phyloP scores from a whole-genome alignment of 2,113 vertebrate species.

The Podarcis muralis region DNA sequence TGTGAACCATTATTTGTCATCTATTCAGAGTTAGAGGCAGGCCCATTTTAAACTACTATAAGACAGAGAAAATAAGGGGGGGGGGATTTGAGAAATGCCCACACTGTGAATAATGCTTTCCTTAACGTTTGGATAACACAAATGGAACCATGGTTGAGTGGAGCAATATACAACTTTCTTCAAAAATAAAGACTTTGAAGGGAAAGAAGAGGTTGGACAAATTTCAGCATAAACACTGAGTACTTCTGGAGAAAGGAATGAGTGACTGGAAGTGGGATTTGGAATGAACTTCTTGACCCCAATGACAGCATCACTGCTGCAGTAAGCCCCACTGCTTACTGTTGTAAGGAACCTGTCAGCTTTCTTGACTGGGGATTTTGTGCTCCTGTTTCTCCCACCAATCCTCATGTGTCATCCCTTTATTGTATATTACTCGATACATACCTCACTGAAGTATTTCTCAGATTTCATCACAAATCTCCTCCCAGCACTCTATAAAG shows the following conservation, averaged over 20 bases:
- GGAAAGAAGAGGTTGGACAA: not conserved
- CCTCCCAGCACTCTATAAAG: not conserved
- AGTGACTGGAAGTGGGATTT: constrained; percentile 2
- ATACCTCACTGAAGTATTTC: not conserved
- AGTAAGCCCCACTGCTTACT: not conserved
- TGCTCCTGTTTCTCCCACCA: not conserved
- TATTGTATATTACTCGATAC: not conserved
- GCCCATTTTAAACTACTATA: not conserved
- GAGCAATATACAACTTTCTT: not conserved
- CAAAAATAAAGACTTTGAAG: not conserved
- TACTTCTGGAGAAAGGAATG: not conserved
- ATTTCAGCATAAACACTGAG: constrained; percentile 1
- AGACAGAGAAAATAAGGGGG: not conserved
- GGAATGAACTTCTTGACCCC: not conserved
- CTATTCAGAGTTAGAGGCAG: constrained; percentile 15
- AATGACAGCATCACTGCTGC: not conserved
- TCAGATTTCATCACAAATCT: not conserved
- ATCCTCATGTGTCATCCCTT: not conserved
- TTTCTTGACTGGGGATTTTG: not conserved
- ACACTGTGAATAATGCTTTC: not conserved
- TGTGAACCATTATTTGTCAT: not conserved
- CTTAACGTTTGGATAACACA: not conserved
- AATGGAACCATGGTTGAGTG: constrained; percentile 8
- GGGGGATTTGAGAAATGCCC: not conserved
- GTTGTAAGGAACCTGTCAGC: not conserved